Conservation (phyloP, 2,888 invertebrate species). For the Marasmarcha lunaedactyla region DNA sequence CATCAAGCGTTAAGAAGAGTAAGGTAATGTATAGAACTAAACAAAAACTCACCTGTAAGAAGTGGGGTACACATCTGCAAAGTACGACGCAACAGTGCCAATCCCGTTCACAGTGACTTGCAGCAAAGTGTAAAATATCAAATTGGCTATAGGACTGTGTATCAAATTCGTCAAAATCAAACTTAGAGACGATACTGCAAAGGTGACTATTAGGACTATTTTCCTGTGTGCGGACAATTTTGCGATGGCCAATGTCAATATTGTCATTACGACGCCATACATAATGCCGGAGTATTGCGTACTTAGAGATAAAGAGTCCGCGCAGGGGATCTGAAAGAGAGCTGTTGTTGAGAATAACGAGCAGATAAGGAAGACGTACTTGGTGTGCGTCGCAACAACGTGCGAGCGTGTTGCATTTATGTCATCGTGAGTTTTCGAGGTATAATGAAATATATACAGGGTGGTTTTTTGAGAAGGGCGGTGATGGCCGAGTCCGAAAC, state of each 20-base stretch:
- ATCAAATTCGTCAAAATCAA: conserved; percentile 60
- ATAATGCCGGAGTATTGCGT: conserved; percentile 72
- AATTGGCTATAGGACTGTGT: conserved; percentile 24
- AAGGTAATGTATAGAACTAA: no score
- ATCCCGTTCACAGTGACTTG: conserved; percentile 28
- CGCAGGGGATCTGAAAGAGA: conserved; percentile 39
- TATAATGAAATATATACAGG: no score
- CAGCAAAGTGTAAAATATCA: conserved; percentile 31
- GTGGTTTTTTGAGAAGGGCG: no score
- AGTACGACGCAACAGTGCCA: conserved; percentile 31
- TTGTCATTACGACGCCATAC: conserved; percentile 67
- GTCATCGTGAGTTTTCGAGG: no score
- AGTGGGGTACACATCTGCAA: conserved; percentile 41
- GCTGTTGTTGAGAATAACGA: no score
- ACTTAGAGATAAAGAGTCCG: conserved; percentile 51
- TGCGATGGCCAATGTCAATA: conserved; percentile 53
- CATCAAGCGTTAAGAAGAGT: no score
- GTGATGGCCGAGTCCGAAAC: no score
- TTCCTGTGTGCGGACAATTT: conserved; percentile 60
- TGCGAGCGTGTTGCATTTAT: no score
- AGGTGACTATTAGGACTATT: conserved; percentile 42
- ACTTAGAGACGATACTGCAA: conserved; percentile 58
- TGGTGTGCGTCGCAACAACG: no score
- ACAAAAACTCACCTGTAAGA: conserved; percentile 33
- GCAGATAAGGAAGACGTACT: no score